These are phyloP conservation scores for Chiroxiphia lanceolata DNA, from an alignment of 2,797 vertebrate species.

Conservation along the genomic window DNA sequence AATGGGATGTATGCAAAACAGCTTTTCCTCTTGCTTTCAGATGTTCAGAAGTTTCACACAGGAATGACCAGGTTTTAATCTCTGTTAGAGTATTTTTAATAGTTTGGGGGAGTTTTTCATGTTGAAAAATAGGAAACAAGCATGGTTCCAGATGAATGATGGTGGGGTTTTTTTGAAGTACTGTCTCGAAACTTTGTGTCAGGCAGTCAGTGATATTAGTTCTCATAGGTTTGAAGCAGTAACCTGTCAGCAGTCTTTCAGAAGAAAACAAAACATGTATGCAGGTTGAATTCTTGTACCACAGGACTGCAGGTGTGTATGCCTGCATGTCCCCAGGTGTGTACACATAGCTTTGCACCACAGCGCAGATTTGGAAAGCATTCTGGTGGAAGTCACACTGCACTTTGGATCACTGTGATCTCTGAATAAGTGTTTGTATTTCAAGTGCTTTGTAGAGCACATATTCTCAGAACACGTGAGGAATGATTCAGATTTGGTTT, in stretches of 20 bases:
- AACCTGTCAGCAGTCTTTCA: neutral
- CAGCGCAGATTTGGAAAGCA: neutral
- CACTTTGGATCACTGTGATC: neutral
- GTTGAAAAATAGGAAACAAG: neutral
- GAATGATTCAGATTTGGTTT: neutral
- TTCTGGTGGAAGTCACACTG: neutral
- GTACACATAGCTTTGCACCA: neutral
- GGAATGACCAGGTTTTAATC: neutral
- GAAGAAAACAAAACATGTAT: neutral
- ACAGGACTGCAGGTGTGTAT: neutral
- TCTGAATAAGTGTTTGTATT: neutral
- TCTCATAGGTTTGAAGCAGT: neutral
- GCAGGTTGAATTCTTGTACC: neutral
- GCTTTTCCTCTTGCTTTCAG: neutral
- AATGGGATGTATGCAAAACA: neutral
- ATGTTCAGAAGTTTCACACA: neutral
- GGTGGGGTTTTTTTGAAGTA: neutral
- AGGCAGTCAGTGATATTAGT: neutral
- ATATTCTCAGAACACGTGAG: neutral
- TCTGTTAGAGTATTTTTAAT: neutral
- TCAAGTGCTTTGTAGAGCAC: neutral
- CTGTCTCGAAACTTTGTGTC: neutral
- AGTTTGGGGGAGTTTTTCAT: neutral
- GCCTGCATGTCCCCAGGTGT: neutral
- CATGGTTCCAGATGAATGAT: neutral